Conservation (phyloP, 2,888 invertebrate species). For the Theristus sp. region DNA sequence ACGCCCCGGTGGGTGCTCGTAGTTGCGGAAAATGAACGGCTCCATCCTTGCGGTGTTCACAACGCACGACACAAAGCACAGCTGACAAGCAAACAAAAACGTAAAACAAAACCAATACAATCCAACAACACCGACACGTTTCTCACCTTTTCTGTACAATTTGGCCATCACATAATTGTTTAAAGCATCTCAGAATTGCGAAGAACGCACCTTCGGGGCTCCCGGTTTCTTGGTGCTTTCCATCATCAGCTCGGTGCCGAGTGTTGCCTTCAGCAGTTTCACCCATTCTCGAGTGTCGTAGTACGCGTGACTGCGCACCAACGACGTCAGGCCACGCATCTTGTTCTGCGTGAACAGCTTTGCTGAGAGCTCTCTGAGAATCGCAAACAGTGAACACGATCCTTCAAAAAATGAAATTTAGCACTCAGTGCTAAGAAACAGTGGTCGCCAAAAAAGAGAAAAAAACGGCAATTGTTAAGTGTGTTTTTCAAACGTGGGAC, state of each 20-base stretch:
- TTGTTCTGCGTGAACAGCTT: slow-evolving; percentile 49
- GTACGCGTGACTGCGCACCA: slow-evolving; percentile 68
- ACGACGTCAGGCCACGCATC: slow-evolving; percentile 31
- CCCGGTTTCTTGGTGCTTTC: slow-evolving; percentile 39
- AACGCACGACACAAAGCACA: slow-evolving; percentile 50
- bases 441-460: too few species aligned
- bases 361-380: slow-evolving; percentile 11
- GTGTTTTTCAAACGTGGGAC: too few species aligned
- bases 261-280: slow-evolving; percentile 42
- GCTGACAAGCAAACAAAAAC: neutral
- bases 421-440: too few species aligned
- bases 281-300: slow-evolving; percentile 72
- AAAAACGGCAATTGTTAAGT: too few species aligned
- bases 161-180: too few species aligned
- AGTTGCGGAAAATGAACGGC: slow-evolving; percentile 67
- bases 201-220: slow-evolving; percentile 43
- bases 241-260: slow-evolving; percentile 33
- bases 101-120: too few species aligned
- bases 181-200: too few species aligned
- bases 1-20: slow-evolving; percentile 48
- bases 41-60: slow-evolving; percentile 52
- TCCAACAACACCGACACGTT: too few species aligned
- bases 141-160: too few species aligned
- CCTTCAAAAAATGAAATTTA: too few species aligned
- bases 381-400: too few species aligned